phyloP scores from a whole-genome alignment of 2,888 invertebrate species.

The Heliconius ismenius region DNA sequence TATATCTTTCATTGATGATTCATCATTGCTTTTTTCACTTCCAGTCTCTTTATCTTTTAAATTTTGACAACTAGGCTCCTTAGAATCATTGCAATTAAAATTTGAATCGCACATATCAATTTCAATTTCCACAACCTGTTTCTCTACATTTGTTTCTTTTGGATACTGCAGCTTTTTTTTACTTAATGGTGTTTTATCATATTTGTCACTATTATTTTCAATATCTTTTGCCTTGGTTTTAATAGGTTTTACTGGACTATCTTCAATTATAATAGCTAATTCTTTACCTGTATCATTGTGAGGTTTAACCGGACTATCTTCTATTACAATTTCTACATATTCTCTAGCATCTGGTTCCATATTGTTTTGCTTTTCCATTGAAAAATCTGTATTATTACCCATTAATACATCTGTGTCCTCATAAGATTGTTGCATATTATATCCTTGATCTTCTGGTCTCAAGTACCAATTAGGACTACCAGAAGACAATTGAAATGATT shows the following conservation, averaged over 20 bases:
- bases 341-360: conserved; percentile 60
- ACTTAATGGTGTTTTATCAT: conserved; percentile 55
- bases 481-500: conserved; percentile 46
- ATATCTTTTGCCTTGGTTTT: conserved; percentile 44
- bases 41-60: conserved; percentile 10
- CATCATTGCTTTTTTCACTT: conserved; percentile 19
- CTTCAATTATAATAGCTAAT: conserved; percentile 69
- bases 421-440: conserved; percentile 19
- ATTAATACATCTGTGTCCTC: conserved; percentile 17
- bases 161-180: conserved; percentile 71
- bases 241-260: conserved; percentile 64
- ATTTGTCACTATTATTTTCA: conserved; percentile 51
- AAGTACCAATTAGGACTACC: conserved; percentile 70
- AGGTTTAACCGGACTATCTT: conserved; percentile 71
- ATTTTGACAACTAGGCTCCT: conserved; percentile 11
- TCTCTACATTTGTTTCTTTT: conserved; percentile 42
- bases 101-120: conserved; percentile 48
- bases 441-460: conserved; percentile 64
- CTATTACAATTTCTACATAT: conserved; percentile 72
- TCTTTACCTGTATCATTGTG: conserved; percentile 56
- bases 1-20: conserved; percentile 8
- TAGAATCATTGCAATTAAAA: conserved; percentile 15
- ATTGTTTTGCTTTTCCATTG: conserved; percentile 62
- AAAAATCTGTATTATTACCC: conserved; percentile 22
- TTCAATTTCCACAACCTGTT: conserved; percentile 53